Evolutionary conservation across 1,140 invertebrate species (phyloP), one percentile per base, ranked within the genome.

Genomic region (Diachasmimorpha longicaudata): DNA sequence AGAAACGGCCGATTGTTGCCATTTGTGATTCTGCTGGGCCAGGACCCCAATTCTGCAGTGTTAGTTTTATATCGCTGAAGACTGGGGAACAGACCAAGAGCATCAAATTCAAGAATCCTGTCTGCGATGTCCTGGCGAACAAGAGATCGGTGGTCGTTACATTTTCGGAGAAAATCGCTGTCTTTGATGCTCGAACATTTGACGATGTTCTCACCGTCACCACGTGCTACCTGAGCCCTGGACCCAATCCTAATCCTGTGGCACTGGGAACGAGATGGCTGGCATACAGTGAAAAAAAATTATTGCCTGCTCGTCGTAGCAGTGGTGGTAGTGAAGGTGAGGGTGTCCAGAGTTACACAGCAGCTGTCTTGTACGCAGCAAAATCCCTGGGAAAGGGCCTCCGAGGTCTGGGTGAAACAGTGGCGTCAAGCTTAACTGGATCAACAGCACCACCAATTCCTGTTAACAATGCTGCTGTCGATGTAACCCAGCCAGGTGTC

Each of bases 321-420:
- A 95, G 94, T 83, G 97, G 96, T 4, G 97, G 97, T 2, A 94
- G 93, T 85, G 93, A 94, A 85, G 92, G 92, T 82, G 88, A 89
- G 89, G 92, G 93, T 19, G 91, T 95, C 10, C 94, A 96, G 82
- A 98, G 97, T 80, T 99, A 99, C 84, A 98, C 97, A 69, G 97
- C 97, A 0, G 97, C 96, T 0, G 95, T 99, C 63, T 91, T 99
- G 14, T 97, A 97, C 88, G 97, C 97, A 21, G 97, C 97, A 21
- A 99, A 99, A 89, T 97, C 94, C 16, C 87, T 97, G 9, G 95
- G 95, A 31, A 95, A 95, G 85, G 95, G 95, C 8, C 84, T 96
- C 14, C 91, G 94, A 3, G 96, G 97, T 68, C 90, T 99, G 74
- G 95, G 97, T n/a, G 98, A 98, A 86, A 96, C 95, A 36, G 95